phyloP scores from a whole-genome alignment of 2,113 vertebrate species.

The Tamias sibiricus region DNA sequence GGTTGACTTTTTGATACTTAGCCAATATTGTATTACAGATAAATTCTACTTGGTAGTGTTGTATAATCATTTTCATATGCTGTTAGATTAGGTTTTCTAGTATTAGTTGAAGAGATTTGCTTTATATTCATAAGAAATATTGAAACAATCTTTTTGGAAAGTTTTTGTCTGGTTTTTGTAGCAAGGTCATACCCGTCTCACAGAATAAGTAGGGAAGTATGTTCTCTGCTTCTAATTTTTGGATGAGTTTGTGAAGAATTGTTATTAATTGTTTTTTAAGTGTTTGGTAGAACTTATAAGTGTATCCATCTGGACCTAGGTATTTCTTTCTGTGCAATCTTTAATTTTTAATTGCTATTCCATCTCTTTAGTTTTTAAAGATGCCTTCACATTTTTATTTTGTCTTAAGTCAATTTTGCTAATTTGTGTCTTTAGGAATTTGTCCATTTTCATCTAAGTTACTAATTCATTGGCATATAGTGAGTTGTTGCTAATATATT shows the following conservation, averaged over 20 bases:
- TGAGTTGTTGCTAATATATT: neutral
- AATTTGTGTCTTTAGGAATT: neutral
- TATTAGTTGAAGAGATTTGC: neutral
- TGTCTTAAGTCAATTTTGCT: neutral
- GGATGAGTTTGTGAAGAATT: neutral
- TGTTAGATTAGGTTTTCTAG: neutral
- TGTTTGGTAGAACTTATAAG: neutral
- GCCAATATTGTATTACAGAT: neutral
- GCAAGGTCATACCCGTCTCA: neutral
- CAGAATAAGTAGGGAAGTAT: neutral
- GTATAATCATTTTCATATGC: neutral
- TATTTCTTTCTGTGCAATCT: neutral
- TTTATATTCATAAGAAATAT: conserved; percentile 10
- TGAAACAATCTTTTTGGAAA: neutral
- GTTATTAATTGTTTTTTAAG: neutral
- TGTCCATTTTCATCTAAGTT: neutral
- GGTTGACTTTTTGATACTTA: conserved; percentile 8
- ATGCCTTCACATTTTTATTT: conserved; percentile 1
- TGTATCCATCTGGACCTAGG: neutral
- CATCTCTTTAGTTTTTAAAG: neutral
- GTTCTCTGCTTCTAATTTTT: neutral
- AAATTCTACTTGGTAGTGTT: neutral
- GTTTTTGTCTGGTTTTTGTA: neutral
- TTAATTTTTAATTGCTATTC: neutral
- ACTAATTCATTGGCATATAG: neutral